Evolutionary conservation across 2,888 invertebrate genomes (phyloP), one percentile per base, ranked within the genome.

Genomic region (Hemistola chrysoprasaria): DNA sequence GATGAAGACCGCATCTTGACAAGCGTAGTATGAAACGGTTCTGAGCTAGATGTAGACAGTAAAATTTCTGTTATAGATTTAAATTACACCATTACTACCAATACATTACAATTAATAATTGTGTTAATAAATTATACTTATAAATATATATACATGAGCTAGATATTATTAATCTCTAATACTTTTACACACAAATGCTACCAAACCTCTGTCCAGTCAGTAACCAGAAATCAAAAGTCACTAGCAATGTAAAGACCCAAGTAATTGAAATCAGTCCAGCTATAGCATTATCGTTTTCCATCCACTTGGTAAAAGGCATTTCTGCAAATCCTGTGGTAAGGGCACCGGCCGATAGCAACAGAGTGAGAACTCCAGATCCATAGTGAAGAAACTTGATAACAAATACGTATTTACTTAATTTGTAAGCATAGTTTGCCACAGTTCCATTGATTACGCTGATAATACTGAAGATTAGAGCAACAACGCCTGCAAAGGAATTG

Each of bases 171-270:
- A n/a, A 16, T 16, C 16, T 16, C 16, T 16, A 16, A 16, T 16
- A 16, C 4, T 16, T 16, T 2, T 16, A 4, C 16, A 16, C 16
- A 16, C 16, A 16, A 11, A 49, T 24, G 22, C 30, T 50, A 11
- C 40, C 35, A 7, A 60, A 35, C 39, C 54, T 62, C 11, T 50
- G 57, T 4, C 33, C 49, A 6, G 53, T 47, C 0, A 46, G 8
- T 7, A 70, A 41, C 60, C 59, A 68, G 44, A 71, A 71, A 21
- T 70, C 68, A 3, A 69, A 43, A 7, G 60, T 47, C 0, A 72
- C 64, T 2, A 62, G 33, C 7, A 68, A 6, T 6, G 68, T 70
- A 21, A 65, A 65, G 1, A 62, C 0, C 52, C 62, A 63, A 1
- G 57, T 62, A 1, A 53, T 22, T 8, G 32, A 29, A 3, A 55